Base-by-base conservation (phyloP, 1,140 invertebrate genomes). In the Brachionus sp. region DNA sequence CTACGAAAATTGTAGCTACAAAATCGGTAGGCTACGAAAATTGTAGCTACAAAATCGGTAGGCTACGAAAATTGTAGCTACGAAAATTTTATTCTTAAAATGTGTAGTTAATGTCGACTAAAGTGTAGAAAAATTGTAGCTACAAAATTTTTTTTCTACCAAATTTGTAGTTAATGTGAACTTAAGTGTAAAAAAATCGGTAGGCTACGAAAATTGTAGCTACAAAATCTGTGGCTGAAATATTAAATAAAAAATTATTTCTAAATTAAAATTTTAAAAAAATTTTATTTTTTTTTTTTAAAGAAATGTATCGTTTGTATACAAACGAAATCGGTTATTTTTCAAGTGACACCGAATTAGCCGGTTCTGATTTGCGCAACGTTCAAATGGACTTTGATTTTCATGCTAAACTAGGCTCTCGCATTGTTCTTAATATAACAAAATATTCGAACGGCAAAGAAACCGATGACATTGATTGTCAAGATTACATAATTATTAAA, bases 301-400 rank as follows among this genome's bases (percentile, higher is more conserved):
- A 7, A 75, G 70, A 75, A 75, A 29, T 75, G 16, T 75, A 75
- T 29, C 39, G 44, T 3, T 75, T 35, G 23, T 75, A 46, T 12
- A 75, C 37, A 16, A 46, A 75, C 70, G 42, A 75, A 75, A 29
- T 75, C 25, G 70, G 70, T n/a, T 46, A 46, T 46, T 75, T 75
- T 75, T 46, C 39, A 25, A 75, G 70, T 75, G 70, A 75, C 5
- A 29, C 70, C 4, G 70, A 75, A 25, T 12, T 75, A 13, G 23
- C 42, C 9, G 70, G 42, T 12, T 75, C 70, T 25, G 70, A 75
- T 25, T 9, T 75, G 70, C 25, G 70, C 10, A 75, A 75, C 44
- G 16, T 46, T n/a, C 70, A 75, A 5, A 46, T 75, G 12, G 70
- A 75, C n/a, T 75, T 75, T 46, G 70, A 75, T 25, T 44, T 75